These are phyloP conservation scores for Drosophila parvula DNA, from an alignment of 1,140 invertebrate genomes.

Conservation along the genomic window DNA sequence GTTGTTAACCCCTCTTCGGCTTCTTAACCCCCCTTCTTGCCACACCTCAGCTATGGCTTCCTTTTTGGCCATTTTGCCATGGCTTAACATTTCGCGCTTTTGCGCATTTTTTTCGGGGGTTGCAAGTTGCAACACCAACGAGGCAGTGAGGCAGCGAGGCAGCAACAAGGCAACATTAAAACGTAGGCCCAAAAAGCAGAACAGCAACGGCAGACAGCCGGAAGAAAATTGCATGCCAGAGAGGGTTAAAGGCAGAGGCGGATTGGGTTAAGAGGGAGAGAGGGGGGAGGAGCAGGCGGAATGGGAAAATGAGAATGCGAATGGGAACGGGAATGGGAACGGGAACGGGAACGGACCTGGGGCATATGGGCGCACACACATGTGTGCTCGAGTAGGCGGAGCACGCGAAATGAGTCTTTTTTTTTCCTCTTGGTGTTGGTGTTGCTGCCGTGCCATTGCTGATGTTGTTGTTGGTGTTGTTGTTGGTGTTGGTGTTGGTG, in stretches of 20 bases:
- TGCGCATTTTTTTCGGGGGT: slow-evolving; percentile 53
- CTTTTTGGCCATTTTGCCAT: slow-evolving; percentile 73
- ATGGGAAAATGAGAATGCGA: slow-evolving; percentile 20
- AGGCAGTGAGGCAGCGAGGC: slow-evolving; percentile 13
- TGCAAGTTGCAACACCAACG: slow-evolving; percentile 30
- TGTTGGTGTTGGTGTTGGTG: no score
- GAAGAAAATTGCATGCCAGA: slow-evolving; percentile 68
- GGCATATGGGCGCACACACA: slow-evolving; percentile 35
- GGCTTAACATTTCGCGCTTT: slow-evolving; percentile 56
- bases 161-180: slow-evolving; percentile 51
- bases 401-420: slow-evolving; percentile 76
- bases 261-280: slow-evolving; percentile 9
- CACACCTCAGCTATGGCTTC: slow-evolving; percentile 27
- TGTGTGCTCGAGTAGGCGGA: slow-evolving; percentile 73
- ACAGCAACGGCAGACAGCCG: slow-evolving; percentile 50
- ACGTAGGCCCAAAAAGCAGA: slow-evolving; percentile 54
- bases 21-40: neutral
- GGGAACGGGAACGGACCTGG: slow-evolving; percentile 34
- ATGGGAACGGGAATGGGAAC: neutral
- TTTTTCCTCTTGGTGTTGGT: slow-evolving; percentile 16
- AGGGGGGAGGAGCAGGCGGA: neutral
- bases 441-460: slow-evolving; percentile 28
- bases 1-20: slow-evolving; percentile 4
- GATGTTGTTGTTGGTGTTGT: slow-evolving; percentile 35
- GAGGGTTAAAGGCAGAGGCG: slow-evolving; percentile 14